A percentile compares a stretch with the other conserved stretches of the same genome.
Evolutionary conservation across 2,888 invertebrate genomes (phyloP).

Genomic region (Acronicta psi): DNA sequence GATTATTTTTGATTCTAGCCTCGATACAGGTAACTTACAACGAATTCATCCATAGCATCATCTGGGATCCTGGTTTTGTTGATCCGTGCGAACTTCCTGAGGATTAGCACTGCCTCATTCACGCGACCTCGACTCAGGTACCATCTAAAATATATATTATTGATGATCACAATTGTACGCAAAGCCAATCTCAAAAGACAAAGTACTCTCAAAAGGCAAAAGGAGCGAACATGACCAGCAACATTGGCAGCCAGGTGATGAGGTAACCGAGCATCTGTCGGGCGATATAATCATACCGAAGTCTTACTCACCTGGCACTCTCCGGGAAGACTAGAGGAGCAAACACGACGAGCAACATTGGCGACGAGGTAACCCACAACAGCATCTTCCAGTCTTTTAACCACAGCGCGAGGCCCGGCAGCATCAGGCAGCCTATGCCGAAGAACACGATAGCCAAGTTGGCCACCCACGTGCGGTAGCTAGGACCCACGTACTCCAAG

Average conservation of each 20-base stretch:
- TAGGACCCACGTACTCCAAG: slow-evolving; percentile 84
- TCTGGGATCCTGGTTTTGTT: slow-evolving; percentile 83
- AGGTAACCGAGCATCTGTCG: too few species aligned
- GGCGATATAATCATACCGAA: too few species aligned
- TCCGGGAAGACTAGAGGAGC: slow-evolving; percentile 82
- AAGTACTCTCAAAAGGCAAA: too few species aligned
- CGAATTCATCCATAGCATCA: slow-evolving; percentile 83
- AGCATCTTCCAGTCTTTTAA: slow-evolving; percentile 81
- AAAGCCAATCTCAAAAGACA: too few species aligned
- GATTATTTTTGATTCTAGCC: too few species aligned
- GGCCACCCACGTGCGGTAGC: slow-evolving; percentile 84
- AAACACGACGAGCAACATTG: slow-evolving; percentile 73
- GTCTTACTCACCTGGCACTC: slow-evolving; percentile 76
- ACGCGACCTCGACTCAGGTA: slow-evolving; percentile 77
- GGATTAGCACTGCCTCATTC: slow-evolving; percentile 77
- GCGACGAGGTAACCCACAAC: slow-evolving; percentile 78
- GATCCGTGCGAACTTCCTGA: slow-evolving; percentile 79
- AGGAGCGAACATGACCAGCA: too few species aligned
- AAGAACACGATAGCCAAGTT: slow-evolving; percentile 87
- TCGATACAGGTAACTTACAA: slow-evolving; percentile 68
- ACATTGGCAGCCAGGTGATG: too few species aligned
- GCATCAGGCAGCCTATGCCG: slow-evolving; percentile 78
- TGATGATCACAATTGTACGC: not conserved
- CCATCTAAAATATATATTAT: slow-evolving; percentile 69
- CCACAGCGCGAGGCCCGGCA: slow-evolving; percentile 86